A percentile compares a stretch with the other conserved stretches of the same genome.
Evolutionary conservation across 1,140 invertebrate species (phyloP).

Genomic region (Microplitis mediator): DNA sequence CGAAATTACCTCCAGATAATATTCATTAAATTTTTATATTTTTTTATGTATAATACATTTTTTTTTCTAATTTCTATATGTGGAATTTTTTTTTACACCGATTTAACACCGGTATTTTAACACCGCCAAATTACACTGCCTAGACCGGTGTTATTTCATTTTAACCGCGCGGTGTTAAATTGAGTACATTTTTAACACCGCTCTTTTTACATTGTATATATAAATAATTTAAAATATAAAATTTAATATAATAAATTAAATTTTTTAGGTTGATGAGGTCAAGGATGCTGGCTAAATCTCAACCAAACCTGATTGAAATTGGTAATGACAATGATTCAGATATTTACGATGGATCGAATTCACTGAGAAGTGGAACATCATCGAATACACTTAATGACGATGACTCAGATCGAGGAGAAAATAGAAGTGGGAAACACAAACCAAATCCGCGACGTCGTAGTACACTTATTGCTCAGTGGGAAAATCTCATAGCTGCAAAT

Average conservation of each 20-base stretch:
- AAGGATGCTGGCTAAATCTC: conserved; percentile 58
- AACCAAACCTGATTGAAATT: conserved; percentile 58
- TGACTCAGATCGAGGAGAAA: conserved; percentile 46
- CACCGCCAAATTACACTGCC: no score
- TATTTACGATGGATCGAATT: conserved; percentile 49
- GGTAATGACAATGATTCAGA: conserved; percentile 53
- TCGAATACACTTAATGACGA: conserved; percentile 51
- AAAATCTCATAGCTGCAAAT: conserved; percentile 58
- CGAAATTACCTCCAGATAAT: no score
- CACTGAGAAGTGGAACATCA: conserved; percentile 48
- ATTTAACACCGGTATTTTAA: not conserved
- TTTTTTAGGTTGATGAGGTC: conserved; percentile 57
- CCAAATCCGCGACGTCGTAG: conserved; percentile 56
- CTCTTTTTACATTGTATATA: no score
- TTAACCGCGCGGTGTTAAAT: no score
- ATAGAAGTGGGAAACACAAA: conserved; percentile 44
- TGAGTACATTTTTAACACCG: no score
- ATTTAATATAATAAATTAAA: conserved; percentile 3
- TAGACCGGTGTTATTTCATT: no score
- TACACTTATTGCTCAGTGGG: conserved; percentile 64
- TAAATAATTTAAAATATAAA: no score
- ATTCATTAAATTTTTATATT: no score
- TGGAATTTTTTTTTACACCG: not conserved
- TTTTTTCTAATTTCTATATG: not conserved
- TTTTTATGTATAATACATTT: not conserved